Base-by-base conservation (phyloP, 2,888 invertebrate genomes). In the Agrochola litura region DNA sequence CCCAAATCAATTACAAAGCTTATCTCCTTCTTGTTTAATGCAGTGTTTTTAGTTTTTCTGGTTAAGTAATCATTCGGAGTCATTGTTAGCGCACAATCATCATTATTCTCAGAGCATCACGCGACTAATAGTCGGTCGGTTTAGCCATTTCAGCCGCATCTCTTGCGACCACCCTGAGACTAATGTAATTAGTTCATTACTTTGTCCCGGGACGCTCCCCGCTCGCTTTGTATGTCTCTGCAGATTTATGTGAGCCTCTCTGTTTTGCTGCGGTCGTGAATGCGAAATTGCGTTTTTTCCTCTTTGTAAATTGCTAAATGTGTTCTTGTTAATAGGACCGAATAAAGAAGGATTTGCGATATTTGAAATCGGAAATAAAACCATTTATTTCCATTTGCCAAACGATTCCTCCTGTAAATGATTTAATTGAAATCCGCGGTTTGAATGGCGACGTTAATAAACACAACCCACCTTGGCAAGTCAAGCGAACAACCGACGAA, bases 121-220 rank as follows among this genome's bases (percentile, higher is more conserved):
- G 90, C 89, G 86, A 90, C 89, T 93, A 92, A 93, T 93, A 92
- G 92, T 86, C 90, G 88, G 89, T 89, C 88, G 90, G 91, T 92
- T 92, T 91, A 93, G 90, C 92, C 91, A 90, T 93, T 94, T 94
- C 89, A 93, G 91, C 91, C 91, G 91, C 92, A 91, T 92, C 92
- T 91, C 91, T 89, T 85, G 89, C 89, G 90, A 89, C 89, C 89
- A 91, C 91, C 91, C 90, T 91, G 92, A 91, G 90, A 92, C 93
- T 95, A 96, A 96, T 96, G 95, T 95, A 95, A 96, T 96, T 96
- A 95, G 95, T 94, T 95, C 94, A 95, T 95, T 96, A 95, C 95
- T 95, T 94, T 93, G 92, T 93, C 93, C 93, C 92, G 91, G 90
- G 92, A 90, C 91, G 91, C 89, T 90, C 91, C 90, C 89, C 91